These are phyloP conservation scores for Pseudochirops cupreus DNA, from an alignment of 2,797 vertebrate species.

Conservation along the genomic window DNA sequence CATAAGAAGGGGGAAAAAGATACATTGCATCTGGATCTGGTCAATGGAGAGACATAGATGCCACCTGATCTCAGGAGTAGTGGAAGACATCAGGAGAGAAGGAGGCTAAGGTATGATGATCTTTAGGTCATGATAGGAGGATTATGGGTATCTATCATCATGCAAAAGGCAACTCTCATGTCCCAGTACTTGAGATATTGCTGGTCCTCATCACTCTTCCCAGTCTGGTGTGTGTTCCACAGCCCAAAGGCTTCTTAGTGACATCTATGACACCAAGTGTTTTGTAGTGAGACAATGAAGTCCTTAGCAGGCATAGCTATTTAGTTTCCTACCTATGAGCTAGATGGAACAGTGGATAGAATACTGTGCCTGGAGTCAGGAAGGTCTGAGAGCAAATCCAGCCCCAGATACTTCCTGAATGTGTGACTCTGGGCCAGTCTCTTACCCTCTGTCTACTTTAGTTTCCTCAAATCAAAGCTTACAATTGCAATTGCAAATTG, in stretches of 20 bases:
- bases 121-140: background rate
- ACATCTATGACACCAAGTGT: background rate
- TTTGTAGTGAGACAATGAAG: background rate
- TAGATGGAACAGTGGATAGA: background rate
- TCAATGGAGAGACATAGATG: background rate
- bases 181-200: background rate
- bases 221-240: background rate
- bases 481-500: background rate
- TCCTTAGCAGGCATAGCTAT: background rate
- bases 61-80: background rate
- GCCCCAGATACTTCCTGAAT: background rate
- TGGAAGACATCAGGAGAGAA: background rate
- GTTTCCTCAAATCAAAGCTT: background rate
- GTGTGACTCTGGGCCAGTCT: background rate
- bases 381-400: background rate
- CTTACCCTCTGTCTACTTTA: background rate
- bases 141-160: background rate
- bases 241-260: background rate
- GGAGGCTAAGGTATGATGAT: background rate
- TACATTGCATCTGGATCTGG: background rate
- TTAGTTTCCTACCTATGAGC: background rate
- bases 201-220: background rate
- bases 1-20: background rate
- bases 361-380: background rate
- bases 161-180: background rate